A percentile compares a stretch with the other conserved stretches of the same genome.
Evolutionary conservation across 2,113 vertebrate genomes (phyloP).

Genomic region (Melanerpes formicivorus): DNA sequence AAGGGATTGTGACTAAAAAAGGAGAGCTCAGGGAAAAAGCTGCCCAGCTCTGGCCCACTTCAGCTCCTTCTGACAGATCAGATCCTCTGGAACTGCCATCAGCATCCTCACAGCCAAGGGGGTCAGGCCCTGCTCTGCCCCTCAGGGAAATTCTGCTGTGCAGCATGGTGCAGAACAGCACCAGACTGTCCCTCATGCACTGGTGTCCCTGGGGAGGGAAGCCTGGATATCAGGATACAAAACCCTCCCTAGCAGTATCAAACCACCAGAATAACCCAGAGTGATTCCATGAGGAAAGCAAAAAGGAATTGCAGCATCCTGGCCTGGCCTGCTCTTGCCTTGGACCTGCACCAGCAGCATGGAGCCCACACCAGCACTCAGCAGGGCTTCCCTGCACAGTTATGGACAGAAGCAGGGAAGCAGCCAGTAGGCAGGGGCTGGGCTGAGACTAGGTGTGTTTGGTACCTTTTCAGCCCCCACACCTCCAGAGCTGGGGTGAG

Average conservation of each 20-base stretch:
- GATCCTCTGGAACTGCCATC: not conserved
- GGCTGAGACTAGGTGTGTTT: not conserved
- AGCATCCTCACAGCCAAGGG: not conserved
- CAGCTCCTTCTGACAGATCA: fast-evolving
- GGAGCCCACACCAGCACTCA: fast-evolving
- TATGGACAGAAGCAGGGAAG: not conserved
- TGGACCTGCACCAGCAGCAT: fast-evolving
- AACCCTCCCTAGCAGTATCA: not conserved
- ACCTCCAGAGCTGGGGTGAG: fast-evolving
- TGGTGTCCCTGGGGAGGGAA: not conserved
- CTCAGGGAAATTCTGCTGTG: not conserved
- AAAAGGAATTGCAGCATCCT: fast-evolving
- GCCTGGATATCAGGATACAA: not conserved
- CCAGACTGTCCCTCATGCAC: fast-evolving
- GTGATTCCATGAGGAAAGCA: not conserved
- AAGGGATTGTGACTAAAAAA: not conserved
- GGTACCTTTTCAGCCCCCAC: not conserved
- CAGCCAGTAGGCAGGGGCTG: not conserved
- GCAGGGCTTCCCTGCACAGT: not conserved
- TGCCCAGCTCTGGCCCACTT: fast-evolving
- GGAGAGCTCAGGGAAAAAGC: not conserved
- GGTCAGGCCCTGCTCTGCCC: not conserved
- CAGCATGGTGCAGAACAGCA: not conserved
- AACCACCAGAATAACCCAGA: not conserved
- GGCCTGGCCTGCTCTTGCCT: not conserved